Base-by-base conservation (phyloP, 2,797 vertebrate genomes). In the Sebastes taczanowskii region DNA sequence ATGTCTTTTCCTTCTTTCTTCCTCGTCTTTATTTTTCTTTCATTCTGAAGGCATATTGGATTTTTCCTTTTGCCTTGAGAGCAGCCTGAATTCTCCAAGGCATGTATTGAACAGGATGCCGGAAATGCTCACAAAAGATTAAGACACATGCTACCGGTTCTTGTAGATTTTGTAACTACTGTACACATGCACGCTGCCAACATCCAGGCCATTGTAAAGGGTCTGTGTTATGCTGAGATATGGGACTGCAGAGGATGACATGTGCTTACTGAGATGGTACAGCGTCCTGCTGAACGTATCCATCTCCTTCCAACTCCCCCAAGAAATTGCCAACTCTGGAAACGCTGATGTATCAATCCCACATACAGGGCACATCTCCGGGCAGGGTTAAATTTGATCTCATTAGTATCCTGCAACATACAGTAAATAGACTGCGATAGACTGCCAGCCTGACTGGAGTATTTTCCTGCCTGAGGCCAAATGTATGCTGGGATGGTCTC, bases 301-400 rank as follows among this genome's bases (percentile, higher is more conserved):
- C 5, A n/a, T 58, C 22, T 56, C 42, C 46, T 70, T 14, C n/a
- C 18, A 25, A 53, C 9, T 20, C 53, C 20, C 35, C 7, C 3
- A n/a, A 55, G n/a, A 35, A 79, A 53, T 14, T 58, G 73, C 22
- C 34, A 82, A 22, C 34, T 52, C 20, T 71, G 64, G 29, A 77
- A 88, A 46, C 1, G 6, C 62, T 52, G 35, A 76, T 67, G 49
- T 53, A 53, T 42, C 18, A 74, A 73, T 83, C 46, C 30, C 5
- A 64, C 58, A 67, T 38, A 14, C 29, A 64, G 35, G 27, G 61
- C 59, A 69, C 5, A 46, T 68, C 11, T 78, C 27, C 30, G 62
- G 7, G 46, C 62, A 81, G 62, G 56, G 58, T 38, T 61, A 13
- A 23, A 81, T 66, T 11, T 74, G 22, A 78, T 85, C 73, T 78